Conservation (phyloP, 1,140 invertebrate genomes). For the Drosophila auraria region DNA sequence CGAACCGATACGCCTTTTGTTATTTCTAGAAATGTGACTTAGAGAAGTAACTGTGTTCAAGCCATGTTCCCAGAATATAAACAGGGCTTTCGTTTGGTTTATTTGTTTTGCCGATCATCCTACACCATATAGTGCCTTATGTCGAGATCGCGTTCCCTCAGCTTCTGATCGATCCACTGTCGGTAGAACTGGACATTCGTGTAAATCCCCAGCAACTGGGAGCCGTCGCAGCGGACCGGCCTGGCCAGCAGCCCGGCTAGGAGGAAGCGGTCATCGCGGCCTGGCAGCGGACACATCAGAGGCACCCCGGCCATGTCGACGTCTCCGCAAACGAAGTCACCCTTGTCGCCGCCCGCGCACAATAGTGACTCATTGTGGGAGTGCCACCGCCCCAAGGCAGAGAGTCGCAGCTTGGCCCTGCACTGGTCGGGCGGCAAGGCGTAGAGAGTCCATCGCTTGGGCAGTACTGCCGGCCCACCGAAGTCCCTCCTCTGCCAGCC, state of each 20-base stretch:
- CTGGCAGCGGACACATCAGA: slow-evolving; percentile 57
- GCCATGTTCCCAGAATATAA: neutral
- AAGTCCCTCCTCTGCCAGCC: slow-evolving; percentile 58
- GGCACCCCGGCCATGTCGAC: slow-evolving; percentile 45
- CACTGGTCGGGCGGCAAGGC: slow-evolving; percentile 62
- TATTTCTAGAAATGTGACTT: neutral
- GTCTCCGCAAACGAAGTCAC: slow-evolving; percentile 56
- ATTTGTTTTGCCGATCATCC: neutral
- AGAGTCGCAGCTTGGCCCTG: slow-evolving; percentile 47
- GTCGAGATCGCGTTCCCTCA: slow-evolving; percentile 60
- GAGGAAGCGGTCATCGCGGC: slow-evolving; percentile 41
- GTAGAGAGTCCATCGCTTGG: slow-evolving; percentile 53
- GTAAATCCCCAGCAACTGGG: slow-evolving; percentile 61
- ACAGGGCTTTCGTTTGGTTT: neutral
- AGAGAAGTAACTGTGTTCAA: neutral
- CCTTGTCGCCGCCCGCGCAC: slow-evolving; percentile 63
- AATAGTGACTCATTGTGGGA: slow-evolving; percentile 53
- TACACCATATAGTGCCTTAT: slow-evolving; percentile 61
- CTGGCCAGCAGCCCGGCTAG: slow-evolving; percentile 59
- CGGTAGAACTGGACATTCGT: slow-evolving; percentile 57
- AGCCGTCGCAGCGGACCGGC: slow-evolving; percentile 48
- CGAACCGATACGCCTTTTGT: neutral
- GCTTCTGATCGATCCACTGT: slow-evolving; percentile 61
- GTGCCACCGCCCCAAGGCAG: slow-evolving; percentile 52
- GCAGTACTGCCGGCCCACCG: slow-evolving; percentile 29